Base-by-base conservation (phyloP, 2,113 vertebrate genomes). In the Mobula birostris region DNA sequence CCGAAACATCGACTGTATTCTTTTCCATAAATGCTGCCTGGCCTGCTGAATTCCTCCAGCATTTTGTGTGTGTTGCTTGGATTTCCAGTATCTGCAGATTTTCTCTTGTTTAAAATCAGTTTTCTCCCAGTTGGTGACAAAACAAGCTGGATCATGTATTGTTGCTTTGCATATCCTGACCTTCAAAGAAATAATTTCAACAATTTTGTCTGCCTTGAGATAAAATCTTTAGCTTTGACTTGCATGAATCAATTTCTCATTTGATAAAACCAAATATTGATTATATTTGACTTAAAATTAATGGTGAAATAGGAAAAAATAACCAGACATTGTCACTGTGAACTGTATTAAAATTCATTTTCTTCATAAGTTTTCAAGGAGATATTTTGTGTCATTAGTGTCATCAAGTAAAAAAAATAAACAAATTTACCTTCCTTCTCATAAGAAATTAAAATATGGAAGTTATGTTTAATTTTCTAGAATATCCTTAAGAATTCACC, bases 111-210 rank as follows among this genome's bases (percentile, higher is more conserved):
- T 48, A 56, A 74, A 61, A 74, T 74, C 7, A 74, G 19, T 36
- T 40, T 74, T 93, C 36, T 93, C 90, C 68, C 90, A 93, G 90
- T 29, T 68, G 48, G 24, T 74, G 36, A 74, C 24, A 93, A 66
- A 40, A 32, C 12, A 63, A 29, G 61, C 83, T 14, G 58, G 83
- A 24, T 27, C 27, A n/a, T 24, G 63, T 48, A 70, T 72, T 72
- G 56, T 27, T 88, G 15, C 29, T 66, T 19, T 90, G 61, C 85
- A 27, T 66, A 21, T 76, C 91, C 91, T 48, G 91, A 48, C 17
- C 15, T 15, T 74, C 68, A 93, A 76, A 72, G 29, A 48, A 48
- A 93, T 93, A 17, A 92, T 8, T 1, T 36, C 1, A 91, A n/a
- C 63, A 48, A 19, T 40, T 93, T 56, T 93, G 70, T 48, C 70